phyloP scores from a whole-genome alignment of 2,888 invertebrate genomes.

The Stenotaenia linearis region DNA sequence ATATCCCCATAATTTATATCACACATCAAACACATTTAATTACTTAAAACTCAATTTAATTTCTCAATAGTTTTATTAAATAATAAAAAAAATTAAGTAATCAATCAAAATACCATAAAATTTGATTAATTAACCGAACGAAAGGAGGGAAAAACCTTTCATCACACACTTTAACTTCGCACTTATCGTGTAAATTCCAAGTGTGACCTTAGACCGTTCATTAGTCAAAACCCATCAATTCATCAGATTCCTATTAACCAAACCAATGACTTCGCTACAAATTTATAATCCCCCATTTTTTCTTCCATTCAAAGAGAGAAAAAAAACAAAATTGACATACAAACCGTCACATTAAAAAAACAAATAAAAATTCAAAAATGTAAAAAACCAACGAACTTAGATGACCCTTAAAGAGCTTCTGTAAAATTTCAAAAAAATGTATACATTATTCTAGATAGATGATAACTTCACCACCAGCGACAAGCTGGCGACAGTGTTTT shows the following conservation, averaged over 20 bases:
- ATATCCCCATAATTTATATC: background rate
- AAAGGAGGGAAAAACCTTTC: background rate
- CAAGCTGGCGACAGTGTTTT: slow-evolving; percentile 1
- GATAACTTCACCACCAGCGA: slow-evolving; percentile 10
- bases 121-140: background rate
- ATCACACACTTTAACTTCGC: background rate
- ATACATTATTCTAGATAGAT: background rate
- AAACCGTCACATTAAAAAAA: background rate
- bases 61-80: too few relatives aligned
- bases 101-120: background rate
- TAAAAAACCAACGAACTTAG: too few relatives aligned
- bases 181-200: background rate
- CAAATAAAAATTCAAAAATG: background rate
- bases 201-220: background rate
- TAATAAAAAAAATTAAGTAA: too few relatives aligned
- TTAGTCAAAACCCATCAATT: background rate
- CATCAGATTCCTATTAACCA: background rate
- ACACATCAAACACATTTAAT: background rate
- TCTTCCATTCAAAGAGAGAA: background rate
- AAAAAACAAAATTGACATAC: background rate
- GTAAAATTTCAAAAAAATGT: background rate
- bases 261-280: background rate
- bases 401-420: slow-evolving; percentile 5
- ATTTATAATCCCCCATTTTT: background rate
- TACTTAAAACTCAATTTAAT: background rate